phyloP scores from a whole-genome alignment of 1,140 invertebrate genomes.

The Drosophila saltans region DNA sequence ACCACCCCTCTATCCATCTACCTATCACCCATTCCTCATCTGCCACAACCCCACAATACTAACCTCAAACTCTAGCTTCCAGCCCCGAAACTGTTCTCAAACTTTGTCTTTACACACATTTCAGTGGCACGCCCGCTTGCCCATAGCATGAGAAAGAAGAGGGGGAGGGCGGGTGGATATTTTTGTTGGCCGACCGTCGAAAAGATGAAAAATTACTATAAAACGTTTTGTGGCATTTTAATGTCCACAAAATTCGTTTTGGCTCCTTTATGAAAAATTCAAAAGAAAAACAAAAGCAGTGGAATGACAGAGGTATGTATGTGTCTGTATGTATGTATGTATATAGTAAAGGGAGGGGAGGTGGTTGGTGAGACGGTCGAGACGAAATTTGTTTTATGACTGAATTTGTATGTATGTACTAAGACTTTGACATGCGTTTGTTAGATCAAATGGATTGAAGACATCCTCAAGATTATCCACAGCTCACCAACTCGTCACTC shows the following conservation, averaged over 20 bases:
- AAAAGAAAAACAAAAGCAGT: slow-evolving; percentile 68
- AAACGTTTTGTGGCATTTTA: slow-evolving; percentile 82
- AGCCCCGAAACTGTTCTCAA: too few relatives aligned
- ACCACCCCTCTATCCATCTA: not conserved
- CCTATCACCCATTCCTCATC: too few relatives aligned
- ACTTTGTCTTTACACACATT: too few relatives aligned
- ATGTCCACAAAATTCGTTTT: slow-evolving; percentile 72
- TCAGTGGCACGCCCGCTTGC: slow-evolving; percentile 5
- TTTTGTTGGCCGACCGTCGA: slow-evolving; percentile 41
- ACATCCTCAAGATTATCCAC: slow-evolving; percentile 3
- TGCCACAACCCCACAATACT: not conserved
- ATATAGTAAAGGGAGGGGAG: not conserved
- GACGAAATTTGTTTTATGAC: slow-evolving; percentile 4
- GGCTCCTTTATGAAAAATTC: slow-evolving; percentile 64
- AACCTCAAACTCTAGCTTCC: slow-evolving; percentile 3
- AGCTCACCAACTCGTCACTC: not conserved
- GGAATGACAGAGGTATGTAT: slow-evolving; percentile 19
- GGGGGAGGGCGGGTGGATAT: too few relatives aligned
- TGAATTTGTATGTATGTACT: slow-evolving; percentile 5
- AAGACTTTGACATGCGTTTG: slow-evolving; percentile 9
- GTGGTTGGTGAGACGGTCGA: not conserved
- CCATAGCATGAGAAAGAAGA: not conserved
- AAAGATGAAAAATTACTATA: slow-evolving; percentile 82
- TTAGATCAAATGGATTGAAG: slow-evolving; percentile 2
- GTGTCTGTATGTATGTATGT: slow-evolving; percentile 10